Conservation (phyloP, 2,888 invertebrate genomes). For the Himalopsyche japonica region DNA sequence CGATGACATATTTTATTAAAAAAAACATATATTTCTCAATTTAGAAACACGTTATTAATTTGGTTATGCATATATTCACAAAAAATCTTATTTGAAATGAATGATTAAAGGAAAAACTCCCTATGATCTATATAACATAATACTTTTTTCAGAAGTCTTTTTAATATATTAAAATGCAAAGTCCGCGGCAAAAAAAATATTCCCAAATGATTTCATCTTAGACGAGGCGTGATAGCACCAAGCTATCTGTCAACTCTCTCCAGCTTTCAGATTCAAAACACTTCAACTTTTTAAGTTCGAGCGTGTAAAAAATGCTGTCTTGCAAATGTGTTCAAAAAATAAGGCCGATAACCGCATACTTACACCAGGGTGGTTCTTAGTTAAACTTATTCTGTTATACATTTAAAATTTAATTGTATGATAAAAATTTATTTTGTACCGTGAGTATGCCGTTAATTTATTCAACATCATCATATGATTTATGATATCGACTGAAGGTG, state of each 20-base stretch:
- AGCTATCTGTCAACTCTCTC: background rate
- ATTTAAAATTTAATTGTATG: too few relatives aligned
- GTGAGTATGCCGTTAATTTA: too few relatives aligned
- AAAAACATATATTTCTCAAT: too few relatives aligned
- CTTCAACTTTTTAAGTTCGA: background rate
- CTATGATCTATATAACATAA: background rate
- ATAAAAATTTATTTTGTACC: too few relatives aligned
- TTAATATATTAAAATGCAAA: background rate
- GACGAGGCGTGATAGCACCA: background rate
- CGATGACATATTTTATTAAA: too few relatives aligned
- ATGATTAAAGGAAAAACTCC: too few relatives aligned
- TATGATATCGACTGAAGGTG: too few relatives aligned
- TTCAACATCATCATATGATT: too few relatives aligned
- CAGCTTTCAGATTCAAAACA: background rate
- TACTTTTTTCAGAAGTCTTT: background rate
- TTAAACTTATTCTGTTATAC: too few relatives aligned
- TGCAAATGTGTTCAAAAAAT: background rate
- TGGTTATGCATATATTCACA: too few relatives aligned
- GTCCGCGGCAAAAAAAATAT: background rate
- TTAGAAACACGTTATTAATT: too few relatives aligned
- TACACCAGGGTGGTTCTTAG: background rate
- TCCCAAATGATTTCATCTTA: background rate
- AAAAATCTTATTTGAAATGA: too few relatives aligned
- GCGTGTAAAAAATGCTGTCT: background rate
- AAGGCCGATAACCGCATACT: background rate